phyloP scores from a whole-genome alignment of 2,797 vertebrate species.

The Chelon auratus region DNA sequence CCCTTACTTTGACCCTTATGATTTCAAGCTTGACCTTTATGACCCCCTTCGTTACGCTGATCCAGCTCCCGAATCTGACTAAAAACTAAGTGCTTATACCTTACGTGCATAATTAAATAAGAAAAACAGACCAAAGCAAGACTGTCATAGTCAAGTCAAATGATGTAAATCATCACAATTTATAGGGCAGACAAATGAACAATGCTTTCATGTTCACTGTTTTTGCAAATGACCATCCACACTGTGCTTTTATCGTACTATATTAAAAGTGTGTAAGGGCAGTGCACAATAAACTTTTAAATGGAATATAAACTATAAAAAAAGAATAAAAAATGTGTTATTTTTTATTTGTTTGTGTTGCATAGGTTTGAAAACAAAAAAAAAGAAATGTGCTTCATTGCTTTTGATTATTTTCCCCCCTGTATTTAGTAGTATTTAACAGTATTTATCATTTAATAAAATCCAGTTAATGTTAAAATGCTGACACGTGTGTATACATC shows the following conservation, averaged over 20 bases:
- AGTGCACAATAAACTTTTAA: conserved; percentile 17
- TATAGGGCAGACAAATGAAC: neutral
- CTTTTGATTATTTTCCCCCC: neutral
- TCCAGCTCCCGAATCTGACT: conserved; percentile 56
- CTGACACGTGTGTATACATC: too few species aligned
- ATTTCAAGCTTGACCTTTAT: conserved; percentile 80
- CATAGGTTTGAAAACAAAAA: neutral
- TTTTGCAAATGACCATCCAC: neutral
- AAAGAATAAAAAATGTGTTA: neutral
- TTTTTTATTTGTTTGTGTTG: neutral
- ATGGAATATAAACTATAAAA: conserved; percentile 26
- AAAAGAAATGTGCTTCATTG: neutral
- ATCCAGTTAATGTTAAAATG: too few species aligned
- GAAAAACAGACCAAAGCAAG: neutral
- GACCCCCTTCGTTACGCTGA: conserved; percentile 72
- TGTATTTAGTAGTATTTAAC: neutral
- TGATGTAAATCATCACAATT: neutral
- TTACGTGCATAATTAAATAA: neutral
- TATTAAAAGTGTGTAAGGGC: neutral
- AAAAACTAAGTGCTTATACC: conserved; percentile 12
- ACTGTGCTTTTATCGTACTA: neutral
- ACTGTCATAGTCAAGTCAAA: neutral
- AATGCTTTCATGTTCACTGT: neutral
- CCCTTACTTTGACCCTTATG: conserved; percentile 73
- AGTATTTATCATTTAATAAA: too few species aligned